Percentiles rank a stretch among this genome's conserved stretches.
phyloP scores from a whole-genome alignment of 2,888 invertebrate species.

The Drosophila affinis region DNA sequence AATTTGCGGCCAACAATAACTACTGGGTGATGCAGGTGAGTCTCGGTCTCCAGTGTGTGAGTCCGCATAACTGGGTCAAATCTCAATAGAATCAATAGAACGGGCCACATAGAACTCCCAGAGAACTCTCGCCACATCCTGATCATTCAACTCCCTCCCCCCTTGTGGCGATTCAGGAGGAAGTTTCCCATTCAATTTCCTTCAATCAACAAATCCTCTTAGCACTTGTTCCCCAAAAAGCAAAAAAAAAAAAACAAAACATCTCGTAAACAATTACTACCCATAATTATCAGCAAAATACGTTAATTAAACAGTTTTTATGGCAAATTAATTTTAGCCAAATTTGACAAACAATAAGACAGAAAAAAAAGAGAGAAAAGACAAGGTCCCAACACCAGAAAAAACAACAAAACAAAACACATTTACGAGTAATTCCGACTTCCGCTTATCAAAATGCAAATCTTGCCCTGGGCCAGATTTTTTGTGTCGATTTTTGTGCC shows the following conservation, averaged over 20 bases:
- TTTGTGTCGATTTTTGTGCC: slow-evolving; percentile 28
- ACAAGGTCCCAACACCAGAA: not conserved
- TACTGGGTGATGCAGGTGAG: slow-evolving; percentile 85
- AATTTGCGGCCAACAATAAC: slow-evolving; percentile 84
- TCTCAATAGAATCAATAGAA: too few species aligned
- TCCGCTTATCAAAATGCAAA: slow-evolving; percentile 72
- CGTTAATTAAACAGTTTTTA: slow-evolving; percentile 61
- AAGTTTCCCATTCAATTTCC: not conserved
- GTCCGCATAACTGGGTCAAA: not conserved
- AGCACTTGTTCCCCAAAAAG: not conserved
- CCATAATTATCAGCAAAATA: slow-evolving; percentile 63
- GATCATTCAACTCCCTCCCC: too few species aligned
- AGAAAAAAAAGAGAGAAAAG: slow-evolving; percentile 14
- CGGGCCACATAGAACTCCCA: too few species aligned
- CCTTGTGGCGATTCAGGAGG: not conserved
- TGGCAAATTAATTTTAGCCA: slow-evolving; percentile 46
- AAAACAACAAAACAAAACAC: slow-evolving; percentile 15
- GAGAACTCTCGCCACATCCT: too few species aligned
- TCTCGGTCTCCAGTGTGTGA: not conserved
- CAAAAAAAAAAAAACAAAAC: not conserved
- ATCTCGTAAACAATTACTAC: slow-evolving; percentile 53
- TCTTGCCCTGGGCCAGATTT: slow-evolving; percentile 23
- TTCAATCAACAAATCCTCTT: not conserved
- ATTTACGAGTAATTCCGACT: slow-evolving; percentile 44
- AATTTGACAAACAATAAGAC: slow-evolving; percentile 25